Evolutionary conservation across 2,888 invertebrate genomes (phyloP).

Genomic region (Gymnosoma rotundatum): DNA sequence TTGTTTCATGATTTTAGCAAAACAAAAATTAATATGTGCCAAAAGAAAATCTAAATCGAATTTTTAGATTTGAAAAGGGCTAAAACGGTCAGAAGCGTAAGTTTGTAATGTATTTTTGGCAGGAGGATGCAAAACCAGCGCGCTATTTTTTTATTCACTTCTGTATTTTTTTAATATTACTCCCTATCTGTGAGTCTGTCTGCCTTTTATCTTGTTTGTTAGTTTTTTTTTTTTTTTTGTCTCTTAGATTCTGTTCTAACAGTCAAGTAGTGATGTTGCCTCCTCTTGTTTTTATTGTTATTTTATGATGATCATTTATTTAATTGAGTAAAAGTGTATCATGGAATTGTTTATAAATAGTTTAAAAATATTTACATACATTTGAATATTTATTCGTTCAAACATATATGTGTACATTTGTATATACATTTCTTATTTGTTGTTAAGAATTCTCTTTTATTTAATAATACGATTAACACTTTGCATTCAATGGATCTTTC

Average conservation of each 20-base stretch:
- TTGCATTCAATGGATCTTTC: slow-evolving; percentile 33
- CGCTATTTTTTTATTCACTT: no score
- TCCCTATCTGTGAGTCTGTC: neutral
- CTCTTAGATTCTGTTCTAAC: slow-evolving; percentile 37
- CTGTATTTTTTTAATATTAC: neutral
- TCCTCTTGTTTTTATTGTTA: slow-evolving; percentile 39
- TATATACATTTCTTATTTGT: neutral
- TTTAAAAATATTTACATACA: slow-evolving; percentile 66
- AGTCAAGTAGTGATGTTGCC: slow-evolving; percentile 31
- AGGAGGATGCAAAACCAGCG: no score
- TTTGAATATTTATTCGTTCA: slow-evolving; percentile 11
- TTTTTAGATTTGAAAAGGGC: no score
- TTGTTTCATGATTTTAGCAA: no score
- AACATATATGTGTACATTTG: neutral
- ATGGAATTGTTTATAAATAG: slow-evolving; percentile 68
- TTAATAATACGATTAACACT: slow-evolving; percentile 44
- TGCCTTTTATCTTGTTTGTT: neutral
- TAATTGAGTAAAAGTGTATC: slow-evolving; percentile 70
- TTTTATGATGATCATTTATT: slow-evolving; percentile 64
- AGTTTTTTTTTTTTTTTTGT: slow-evolving; percentile 32
- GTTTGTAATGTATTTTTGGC: no score
- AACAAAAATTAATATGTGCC: no score
- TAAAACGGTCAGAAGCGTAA: no score
- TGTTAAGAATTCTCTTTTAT: slow-evolving; percentile 18
- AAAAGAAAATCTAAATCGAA: no score